Evolutionary conservation across 2,888 invertebrate species (phyloP).

Genomic region (Sinohyriopsis cumingii): DNA sequence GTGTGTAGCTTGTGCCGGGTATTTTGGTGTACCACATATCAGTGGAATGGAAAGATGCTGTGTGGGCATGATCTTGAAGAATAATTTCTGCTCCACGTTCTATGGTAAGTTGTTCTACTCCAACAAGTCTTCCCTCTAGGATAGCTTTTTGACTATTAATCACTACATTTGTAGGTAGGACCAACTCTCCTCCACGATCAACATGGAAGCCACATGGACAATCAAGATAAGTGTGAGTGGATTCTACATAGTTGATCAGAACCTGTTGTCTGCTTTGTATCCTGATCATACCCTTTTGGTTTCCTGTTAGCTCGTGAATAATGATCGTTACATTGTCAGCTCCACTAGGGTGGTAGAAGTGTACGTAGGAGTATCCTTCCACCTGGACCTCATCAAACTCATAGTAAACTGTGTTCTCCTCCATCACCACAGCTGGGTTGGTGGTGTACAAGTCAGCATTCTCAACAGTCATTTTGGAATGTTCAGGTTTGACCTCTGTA

Average conservation of each 20-base stretch:
- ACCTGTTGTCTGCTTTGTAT: constrained; percentile 49
- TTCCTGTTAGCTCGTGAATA: constrained; percentile 56
- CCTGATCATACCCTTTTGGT: constrained; percentile 51
- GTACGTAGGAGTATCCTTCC: constrained; percentile 53
- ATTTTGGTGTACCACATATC: constrained; percentile 28
- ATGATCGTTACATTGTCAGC: constrained; percentile 41
- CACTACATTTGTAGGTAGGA: constrained; percentile 50
- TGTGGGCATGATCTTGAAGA: constrained; percentile 39
- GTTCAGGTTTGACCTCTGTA: constrained; percentile 52
- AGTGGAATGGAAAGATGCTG: constrained; percentile 16
- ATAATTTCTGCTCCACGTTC: constrained; percentile 49
- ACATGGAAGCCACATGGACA: constrained; percentile 59
- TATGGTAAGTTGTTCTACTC: constrained; percentile 48
- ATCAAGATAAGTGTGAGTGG: constrained; percentile 58
- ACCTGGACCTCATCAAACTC: constrained; percentile 58
- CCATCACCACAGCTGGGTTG: constrained; percentile 56
- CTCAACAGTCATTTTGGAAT: constrained; percentile 49
- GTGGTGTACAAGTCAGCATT: constrained; percentile 40
- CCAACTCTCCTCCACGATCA: constrained; percentile 50
- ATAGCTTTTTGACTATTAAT: constrained; percentile 47
- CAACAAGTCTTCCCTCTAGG: constrained; percentile 52
- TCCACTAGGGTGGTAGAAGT: constrained; percentile 53
- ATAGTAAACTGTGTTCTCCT: constrained; percentile 43
- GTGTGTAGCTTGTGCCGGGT: constrained; percentile 8
- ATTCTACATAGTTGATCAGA: constrained; percentile 48